Evolutionary conservation across 64 coral and sea anemone species (phyloP), one percentile per base, ranked within the genome.

Genomic region (Montipora efflorescens): DNA sequence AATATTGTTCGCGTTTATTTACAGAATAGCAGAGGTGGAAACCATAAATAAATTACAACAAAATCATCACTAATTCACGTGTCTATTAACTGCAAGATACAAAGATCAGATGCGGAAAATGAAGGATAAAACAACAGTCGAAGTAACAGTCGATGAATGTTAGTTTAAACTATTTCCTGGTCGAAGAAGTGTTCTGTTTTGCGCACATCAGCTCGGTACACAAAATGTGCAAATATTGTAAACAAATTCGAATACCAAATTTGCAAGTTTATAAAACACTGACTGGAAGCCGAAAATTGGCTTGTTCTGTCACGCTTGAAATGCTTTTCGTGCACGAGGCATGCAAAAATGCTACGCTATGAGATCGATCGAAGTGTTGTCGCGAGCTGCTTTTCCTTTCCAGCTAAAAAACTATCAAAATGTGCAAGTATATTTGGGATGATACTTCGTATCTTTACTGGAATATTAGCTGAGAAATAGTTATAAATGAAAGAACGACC

Each of bases 1-100:
- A 6, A 6, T 57, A 8, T 57, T 57, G 53, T 57, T 57, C 53
- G 53, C 5, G 11, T 77, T 77, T 45, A 77, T 77, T 77, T 77
- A 77, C 28, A 48, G 44, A 77, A 12, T 77, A 45, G 75, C 36
- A 12, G 75, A 45, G 25, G 75, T 77, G 75, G 75, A 77, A 25
- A 46, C 18, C 76, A 50, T 49, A 78, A 78, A 78, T 78, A 19
- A 78, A 48, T 78, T 71, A 71, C 68, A 19, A 48, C 74, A 76
- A 14, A 16, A 48, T 48, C 76, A 78, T 78, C 44, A 78, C 76
- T 48, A 48, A 78, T 78, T 78, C 76, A 78, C 76, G 47, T 78
- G 76, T 14, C 18, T 50, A 18, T 78, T 78, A 78, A 13, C 14
- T 49, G 12, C 14, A 78, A 16, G 47, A 49, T 78, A 78, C 76